phyloP scores from a whole-genome alignment of 53 echinoderm and acorn worm genomes.

The Crossaster papposus region DNA sequence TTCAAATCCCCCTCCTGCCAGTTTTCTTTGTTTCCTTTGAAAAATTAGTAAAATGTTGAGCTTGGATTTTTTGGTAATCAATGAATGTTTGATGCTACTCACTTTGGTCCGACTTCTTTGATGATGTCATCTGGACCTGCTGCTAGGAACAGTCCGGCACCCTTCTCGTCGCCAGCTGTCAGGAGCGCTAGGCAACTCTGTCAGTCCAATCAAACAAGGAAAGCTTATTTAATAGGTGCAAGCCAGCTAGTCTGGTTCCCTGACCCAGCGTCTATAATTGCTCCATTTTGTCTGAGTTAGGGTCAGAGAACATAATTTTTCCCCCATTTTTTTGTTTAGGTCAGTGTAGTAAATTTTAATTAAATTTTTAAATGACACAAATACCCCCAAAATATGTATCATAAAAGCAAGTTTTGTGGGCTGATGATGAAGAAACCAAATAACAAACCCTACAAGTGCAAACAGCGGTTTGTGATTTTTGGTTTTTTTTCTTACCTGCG shows the following conservation, averaged over 20 bases:
- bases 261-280: no score
- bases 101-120: constrained; percentile 80
- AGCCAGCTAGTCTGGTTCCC: no score
- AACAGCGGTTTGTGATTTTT: neutral
- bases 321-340: no score
- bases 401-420: no score
- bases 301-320: no score
- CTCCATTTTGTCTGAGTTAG: no score
- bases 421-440: no score
- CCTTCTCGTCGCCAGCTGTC: constrained; percentile 87
- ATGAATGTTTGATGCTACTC: constrained; percentile 12
- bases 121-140: constrained; percentile 87
- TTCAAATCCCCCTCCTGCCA: no score
- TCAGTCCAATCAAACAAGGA: neutral
- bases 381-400: no score
- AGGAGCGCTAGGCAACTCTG: constrained; percentile 79
- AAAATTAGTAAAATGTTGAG: neutral
- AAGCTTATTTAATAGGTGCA: neutral
- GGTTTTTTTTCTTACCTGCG: constrained; percentile 56
- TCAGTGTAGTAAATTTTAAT: no score
- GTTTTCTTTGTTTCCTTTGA: no score
- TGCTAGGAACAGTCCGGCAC: constrained; percentile 76
- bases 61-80: neutral
- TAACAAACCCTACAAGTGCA: neutral
- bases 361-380: no score